Conservation (phyloP, 2,113 vertebrate genomes). For the Laticauda colubrina region DNA sequence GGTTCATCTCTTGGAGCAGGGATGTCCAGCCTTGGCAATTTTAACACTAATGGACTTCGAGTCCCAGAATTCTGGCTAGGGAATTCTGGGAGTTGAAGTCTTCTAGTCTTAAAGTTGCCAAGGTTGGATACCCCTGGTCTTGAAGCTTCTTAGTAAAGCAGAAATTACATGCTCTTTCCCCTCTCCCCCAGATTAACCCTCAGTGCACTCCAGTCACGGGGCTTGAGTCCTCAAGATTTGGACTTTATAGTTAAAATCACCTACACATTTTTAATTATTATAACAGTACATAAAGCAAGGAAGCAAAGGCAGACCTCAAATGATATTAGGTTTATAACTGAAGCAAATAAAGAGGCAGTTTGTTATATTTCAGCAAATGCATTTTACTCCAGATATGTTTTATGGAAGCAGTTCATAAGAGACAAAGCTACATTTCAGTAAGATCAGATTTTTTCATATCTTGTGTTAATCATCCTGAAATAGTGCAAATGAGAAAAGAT, state of each 20-base stretch:
- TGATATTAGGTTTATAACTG: not conserved
- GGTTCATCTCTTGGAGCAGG: not conserved
- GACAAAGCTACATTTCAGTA: not conserved
- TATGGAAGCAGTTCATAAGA: not conserved
- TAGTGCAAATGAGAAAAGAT: rapidly evolving
- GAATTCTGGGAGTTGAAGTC: not conserved
- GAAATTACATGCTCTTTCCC: not conserved
- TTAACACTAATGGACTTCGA: too few relatives aligned
- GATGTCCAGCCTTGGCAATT: too few relatives aligned
- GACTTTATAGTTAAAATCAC: not conserved
- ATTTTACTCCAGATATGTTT: not conserved
- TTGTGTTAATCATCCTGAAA: not conserved
- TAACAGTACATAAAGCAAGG: not conserved
- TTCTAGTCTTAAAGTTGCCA: not conserved
- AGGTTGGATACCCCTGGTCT: not conserved
- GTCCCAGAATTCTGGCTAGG: too few relatives aligned
- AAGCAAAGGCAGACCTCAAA: not conserved
- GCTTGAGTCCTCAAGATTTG: not conserved
- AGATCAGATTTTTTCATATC: not conserved
- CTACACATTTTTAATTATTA: not conserved
- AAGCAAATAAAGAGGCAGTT: too few relatives aligned
- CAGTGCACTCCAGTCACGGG: not conserved
- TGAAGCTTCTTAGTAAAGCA: not conserved
- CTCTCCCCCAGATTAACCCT: not conserved
- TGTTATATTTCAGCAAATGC: not conserved